Evolutionary conservation across 2,797 vertebrate genomes (phyloP).

Genomic region (Ceryle rudis): DNA sequence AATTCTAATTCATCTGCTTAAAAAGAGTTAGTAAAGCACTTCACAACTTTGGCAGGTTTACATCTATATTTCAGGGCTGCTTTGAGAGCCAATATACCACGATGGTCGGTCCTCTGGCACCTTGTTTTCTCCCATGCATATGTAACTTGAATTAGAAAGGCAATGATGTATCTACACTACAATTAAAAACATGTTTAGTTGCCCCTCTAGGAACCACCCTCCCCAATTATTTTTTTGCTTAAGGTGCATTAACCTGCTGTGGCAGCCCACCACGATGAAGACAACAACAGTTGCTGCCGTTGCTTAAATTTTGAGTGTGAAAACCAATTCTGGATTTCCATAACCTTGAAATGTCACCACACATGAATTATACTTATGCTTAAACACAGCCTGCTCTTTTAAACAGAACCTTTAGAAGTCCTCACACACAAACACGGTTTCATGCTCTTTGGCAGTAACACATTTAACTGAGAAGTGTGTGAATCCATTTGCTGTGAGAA

Average conservation of each 20-base stretch:
- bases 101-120: neutral
- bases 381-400: constrained; percentile 13
- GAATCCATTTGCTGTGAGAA: neutral
- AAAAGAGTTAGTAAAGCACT: constrained; percentile 18
- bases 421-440: neutral
- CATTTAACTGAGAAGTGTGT: neutral
- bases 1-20: constrained; percentile 44
- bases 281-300: neutral
- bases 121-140: constrained; percentile 33
- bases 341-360: constrained; percentile 58
- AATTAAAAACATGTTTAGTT: constrained; percentile 75
- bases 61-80: constrained; percentile 14
- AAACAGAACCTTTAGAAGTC: constrained; percentile 10
- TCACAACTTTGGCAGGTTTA: neutral
- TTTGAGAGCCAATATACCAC: constrained; percentile 50
- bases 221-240: constrained; percentile 63
- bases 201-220: constrained; percentile 48
- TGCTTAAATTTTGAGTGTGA: neutral
- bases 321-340: constrained; percentile 19
- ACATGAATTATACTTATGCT: neutral
- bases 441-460: neutral
- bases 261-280: neutral
- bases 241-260: constrained; percentile 48
- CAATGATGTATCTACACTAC: constrained; percentile 69
- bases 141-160: constrained; percentile 64